Evolutionary conservation across 1,140 invertebrate species (phyloP).

Genomic region (Lordiphosa clarofinis): DNA sequence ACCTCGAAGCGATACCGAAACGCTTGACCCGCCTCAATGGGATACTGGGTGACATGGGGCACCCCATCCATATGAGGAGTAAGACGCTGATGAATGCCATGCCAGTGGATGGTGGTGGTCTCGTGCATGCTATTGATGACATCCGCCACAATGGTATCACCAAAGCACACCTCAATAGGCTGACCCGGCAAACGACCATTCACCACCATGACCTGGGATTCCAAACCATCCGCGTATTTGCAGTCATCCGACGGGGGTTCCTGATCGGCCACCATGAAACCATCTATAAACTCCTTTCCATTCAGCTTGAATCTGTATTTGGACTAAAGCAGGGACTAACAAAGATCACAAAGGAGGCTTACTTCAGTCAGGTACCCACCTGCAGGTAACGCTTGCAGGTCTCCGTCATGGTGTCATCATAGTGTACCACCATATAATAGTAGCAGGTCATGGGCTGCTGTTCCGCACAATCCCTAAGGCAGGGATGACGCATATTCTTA

Average conservation of each 20-base stretch:
- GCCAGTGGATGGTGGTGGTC: constrained; percentile 81
- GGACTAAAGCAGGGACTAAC: constrained; percentile 1
- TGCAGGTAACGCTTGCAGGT: constrained; percentile 63
- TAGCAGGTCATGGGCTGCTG: constrained; percentile 72
- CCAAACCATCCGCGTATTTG: constrained; percentile 82
- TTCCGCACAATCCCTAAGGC: constrained; percentile 56
- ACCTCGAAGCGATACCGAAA: constrained; percentile 82
- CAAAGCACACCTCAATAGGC: constrained; percentile 81
- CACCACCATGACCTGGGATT: constrained; percentile 81
- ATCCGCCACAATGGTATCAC: constrained; percentile 82
- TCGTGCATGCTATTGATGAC: constrained; percentile 82
- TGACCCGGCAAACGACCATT: constrained; percentile 84
- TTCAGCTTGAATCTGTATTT: constrained; percentile 55
- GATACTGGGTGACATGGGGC: constrained; percentile 86
- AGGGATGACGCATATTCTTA: constrained; percentile 60
- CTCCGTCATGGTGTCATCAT: constrained; percentile 68
- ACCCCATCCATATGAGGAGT: constrained; percentile 85
- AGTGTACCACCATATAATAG: constrained; percentile 74
- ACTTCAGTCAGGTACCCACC: too few species aligned
- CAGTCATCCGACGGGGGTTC: constrained; percentile 80
- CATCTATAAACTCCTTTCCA: constrained; percentile 56
- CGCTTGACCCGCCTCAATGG: constrained; percentile 81
- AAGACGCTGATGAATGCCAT: constrained; percentile 80
- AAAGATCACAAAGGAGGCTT: too few species aligned
- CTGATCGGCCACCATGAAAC: constrained; percentile 28